Evolutionary conservation across 2,113 vertebrate genomes (phyloP).

Genomic region (Arothron firmamentum): DNA sequence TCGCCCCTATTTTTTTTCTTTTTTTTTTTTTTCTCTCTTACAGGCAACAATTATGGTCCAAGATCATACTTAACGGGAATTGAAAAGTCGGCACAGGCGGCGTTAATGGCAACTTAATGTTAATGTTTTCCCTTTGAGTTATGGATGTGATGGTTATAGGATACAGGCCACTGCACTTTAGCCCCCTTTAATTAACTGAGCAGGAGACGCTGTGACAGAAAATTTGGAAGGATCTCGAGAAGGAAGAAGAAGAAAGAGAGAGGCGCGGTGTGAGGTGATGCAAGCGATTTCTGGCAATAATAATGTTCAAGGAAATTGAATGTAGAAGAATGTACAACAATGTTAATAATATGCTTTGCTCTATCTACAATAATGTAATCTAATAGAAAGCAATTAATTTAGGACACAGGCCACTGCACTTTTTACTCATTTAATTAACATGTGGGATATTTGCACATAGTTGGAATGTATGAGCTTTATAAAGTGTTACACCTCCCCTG

Average conservation of each 20-base stretch:
- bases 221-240: conserved; percentile 67
- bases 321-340: conserved; percentile 80
- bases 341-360: conserved; percentile 75
- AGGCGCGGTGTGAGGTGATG: conserved; percentile 24
- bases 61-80: conserved; percentile 70
- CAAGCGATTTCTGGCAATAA: conserved; percentile 69
- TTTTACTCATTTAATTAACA: conserved; percentile 81
- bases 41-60: conserved; percentile 61
- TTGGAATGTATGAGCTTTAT: conserved; percentile 69
- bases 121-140: conserved; percentile 74
- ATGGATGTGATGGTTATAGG: conserved; percentile 76
- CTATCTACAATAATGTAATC: conserved; percentile 76
- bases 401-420: conserved; percentile 81
- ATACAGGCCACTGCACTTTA: conserved; percentile 77
- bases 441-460: conserved; percentile 66
- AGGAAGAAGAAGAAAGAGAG: conserved; percentile 16
- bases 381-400: conserved; percentile 85
- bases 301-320: conserved; percentile 81
- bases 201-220: conserved; percentile 69
- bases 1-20: not conserved
- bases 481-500: conserved; percentile 63
- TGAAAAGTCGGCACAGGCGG: conserved; percentile 64
- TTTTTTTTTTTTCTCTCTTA: conserved; percentile 63
- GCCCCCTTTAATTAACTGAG: conserved; percentile 78
- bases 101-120: conserved; percentile 73